These are phyloP conservation scores for Drosophila anomalata DNA, from an alignment of 2,888 invertebrate species.

Conservation along the genomic window DNA sequence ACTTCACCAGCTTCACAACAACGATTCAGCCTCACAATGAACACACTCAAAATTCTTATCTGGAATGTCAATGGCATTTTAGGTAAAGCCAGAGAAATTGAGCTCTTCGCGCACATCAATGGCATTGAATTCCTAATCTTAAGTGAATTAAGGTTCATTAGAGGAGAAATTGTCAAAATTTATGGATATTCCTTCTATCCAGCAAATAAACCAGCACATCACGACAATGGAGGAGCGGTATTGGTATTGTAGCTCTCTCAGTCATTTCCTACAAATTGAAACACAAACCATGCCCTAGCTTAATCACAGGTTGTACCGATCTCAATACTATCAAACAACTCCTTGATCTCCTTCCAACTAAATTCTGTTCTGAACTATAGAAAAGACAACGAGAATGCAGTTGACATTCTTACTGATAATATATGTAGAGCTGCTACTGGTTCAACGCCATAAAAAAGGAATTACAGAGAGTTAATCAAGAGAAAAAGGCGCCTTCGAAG, in stretches of 20 bases:
- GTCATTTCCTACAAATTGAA: not conserved
- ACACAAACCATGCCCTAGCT: not conserved
- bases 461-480: too few relatives aligned
- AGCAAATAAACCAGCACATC: not conserved
- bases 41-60: too few relatives aligned
- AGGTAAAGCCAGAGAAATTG: not conserved
- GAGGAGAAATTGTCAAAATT: conserved; percentile 7
- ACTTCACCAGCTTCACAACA: not conserved
- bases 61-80: too few relatives aligned
- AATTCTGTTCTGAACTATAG: not conserved
- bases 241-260: too few relatives aligned
- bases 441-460: conserved; percentile 6
- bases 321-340: not conserved
- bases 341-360: conserved; percentile 4
- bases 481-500: too few relatives aligned
- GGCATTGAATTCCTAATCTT: too few relatives aligned
- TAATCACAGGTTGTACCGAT: conserved; percentile 15
- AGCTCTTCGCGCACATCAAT: not conserved
- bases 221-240: too few relatives aligned
- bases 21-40: not conserved
- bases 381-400: conserved; percentile 12
- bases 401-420: conserved; percentile 5
- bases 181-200: conserved; percentile 10
- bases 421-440: conserved; percentile 16
- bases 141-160: not conserved